Percentiles rank a stretch among this genome's conserved stretches.
phyloP scores from a whole-genome alignment of 2,797 vertebrate genomes.

The Phoxinus dragarum region DNA sequence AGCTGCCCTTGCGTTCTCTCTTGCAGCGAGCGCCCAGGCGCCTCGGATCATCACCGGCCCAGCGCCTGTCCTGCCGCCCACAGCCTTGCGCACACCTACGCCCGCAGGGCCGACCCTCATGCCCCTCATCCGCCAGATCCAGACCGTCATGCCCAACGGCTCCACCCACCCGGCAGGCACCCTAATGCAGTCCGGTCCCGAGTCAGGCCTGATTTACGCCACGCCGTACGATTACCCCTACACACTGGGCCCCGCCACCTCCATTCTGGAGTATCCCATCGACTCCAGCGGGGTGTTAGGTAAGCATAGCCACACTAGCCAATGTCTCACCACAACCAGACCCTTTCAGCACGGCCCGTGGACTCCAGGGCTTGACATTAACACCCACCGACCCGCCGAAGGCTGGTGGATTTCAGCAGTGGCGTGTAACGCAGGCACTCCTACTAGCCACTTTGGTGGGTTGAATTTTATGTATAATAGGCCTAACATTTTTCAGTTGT shows the following conservation, averaged over 20 bases:
- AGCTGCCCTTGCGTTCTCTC: slow-evolving; percentile 96
- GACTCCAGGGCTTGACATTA: neutral
- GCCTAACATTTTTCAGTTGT: too few relatives aligned
- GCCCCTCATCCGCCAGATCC: slow-evolving; percentile 96
- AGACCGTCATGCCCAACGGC: slow-evolving; percentile 92
- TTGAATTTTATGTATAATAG: too few relatives aligned
- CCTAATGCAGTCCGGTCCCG: slow-evolving; percentile 85
- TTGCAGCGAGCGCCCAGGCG: slow-evolving; percentile 91
- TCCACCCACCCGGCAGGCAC: slow-evolving; percentile 88
- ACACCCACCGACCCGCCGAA: too few relatives aligned
- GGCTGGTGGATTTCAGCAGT: too few relatives aligned
- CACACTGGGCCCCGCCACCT: slow-evolving; percentile 88
- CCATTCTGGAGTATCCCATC: slow-evolving; percentile 93
- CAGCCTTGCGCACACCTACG: slow-evolving; percentile 86
- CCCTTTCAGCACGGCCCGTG: slow-evolving; percentile 34
- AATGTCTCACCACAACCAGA: slow-evolving; percentile 23
- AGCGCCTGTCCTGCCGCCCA: slow-evolving; percentile 83
- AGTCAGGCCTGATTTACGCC: slow-evolving; percentile 86
- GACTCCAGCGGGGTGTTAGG: slow-evolving; percentile 92
- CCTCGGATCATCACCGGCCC: slow-evolving; percentile 90
- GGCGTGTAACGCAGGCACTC: too few relatives aligned
- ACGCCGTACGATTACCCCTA: slow-evolving; percentile 92
- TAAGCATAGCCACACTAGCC: slow-evolving; percentile 78
- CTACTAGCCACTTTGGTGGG: too few relatives aligned
- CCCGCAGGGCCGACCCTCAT: slow-evolving; percentile 91